Evolutionary conservation across 2,113 vertebrate genomes (phyloP), one percentile per base, ranked within the genome.

Genomic region (Pelodiscus sinensis): DNA sequence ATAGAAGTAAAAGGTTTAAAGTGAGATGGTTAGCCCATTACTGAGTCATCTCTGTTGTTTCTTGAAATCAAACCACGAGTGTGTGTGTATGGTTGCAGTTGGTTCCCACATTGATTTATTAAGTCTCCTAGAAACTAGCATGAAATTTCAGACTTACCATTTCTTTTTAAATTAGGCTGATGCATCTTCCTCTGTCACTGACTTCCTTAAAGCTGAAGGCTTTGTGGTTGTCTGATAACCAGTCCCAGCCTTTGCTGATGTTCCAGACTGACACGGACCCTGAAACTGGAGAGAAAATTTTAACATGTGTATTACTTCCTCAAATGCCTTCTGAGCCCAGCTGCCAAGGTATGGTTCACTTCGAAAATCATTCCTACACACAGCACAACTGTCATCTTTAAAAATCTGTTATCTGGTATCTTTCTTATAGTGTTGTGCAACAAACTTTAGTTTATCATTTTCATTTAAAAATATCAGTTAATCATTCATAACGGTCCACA

Each of bases 191-290:
- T 3, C 90, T 99, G 84, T 99, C 99, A 1, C 97, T 99, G 96
- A 99, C 98, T 25, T 96, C 98, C 3, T 98, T 99, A 94, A 99
- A 98, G 54, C 97, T 99, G 91, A 99, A 99, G 96, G 99, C 99
- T 79, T 97, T 99, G 85, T 99, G 99, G 99, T 96, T 99, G 95
- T 99, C 99, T 10, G 99, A 99, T 97, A 99, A 99, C 98, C 99
- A 99, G 98, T 99, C 99, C 9, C 99, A 99, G 96, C 99, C 99
- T 25, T 98, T 99, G 92, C 99, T 99, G 94, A 99, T 99, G 1
- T 99, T 99, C 96, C 99, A 99, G 98, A 99, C 98, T 0, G 99
- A 99, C 52, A 96, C 98, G 86, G 99, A 99, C 94, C 97, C 97
- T 6, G 97, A 98, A 94, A 98, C 98, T 0, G 98, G 99, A 77